Percentiles rank a stretch among this genome's conserved stretches.
Conservation (phyloP, 1,140 invertebrate genomes). For the Agrypnia vestita region DNA sequence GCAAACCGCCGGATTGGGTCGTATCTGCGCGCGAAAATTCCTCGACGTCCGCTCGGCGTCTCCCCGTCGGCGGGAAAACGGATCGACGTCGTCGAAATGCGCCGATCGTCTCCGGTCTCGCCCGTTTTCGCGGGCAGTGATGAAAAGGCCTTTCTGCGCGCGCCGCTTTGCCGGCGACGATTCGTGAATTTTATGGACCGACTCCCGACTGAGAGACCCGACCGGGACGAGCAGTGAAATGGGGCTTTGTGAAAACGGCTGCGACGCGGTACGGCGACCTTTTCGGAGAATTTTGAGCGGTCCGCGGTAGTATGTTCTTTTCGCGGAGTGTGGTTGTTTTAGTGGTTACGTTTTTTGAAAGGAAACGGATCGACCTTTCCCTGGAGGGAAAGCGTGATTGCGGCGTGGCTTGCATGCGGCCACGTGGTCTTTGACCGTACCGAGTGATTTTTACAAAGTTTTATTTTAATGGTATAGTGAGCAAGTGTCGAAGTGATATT, state of each 20-base stretch:
- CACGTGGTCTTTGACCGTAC: neutral
- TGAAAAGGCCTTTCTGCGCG: neutral
- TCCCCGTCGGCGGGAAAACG: neutral
- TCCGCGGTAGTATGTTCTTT: neutral
- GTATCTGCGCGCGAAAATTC: slow-evolving; percentile 25
- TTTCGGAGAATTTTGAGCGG: neutral
- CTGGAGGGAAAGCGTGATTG: slow-evolving; percentile 5
- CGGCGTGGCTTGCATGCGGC: slow-evolving; percentile 28
- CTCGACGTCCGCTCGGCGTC: neutral
- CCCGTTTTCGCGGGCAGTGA: neutral
- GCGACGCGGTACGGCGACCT: neutral
- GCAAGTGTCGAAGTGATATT: no score
- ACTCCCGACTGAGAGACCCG: neutral
- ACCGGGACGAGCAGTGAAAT: neutral
- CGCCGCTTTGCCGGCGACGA: neutral
- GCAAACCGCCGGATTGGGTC: neutral
- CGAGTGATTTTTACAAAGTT: no score
- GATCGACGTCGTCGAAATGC: neutral
- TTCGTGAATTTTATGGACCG: neutral
- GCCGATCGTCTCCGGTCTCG: neutral
- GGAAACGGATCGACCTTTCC: slow-evolving; percentile 30
- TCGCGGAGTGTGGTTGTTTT: neutral
- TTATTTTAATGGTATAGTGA: no score
- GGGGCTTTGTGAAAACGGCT: neutral
- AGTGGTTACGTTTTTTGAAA: no score